These are phyloP conservation scores for Metopolophium dirhodum DNA, from an alignment of 1,140 invertebrate species.

Conservation along the genomic window DNA sequence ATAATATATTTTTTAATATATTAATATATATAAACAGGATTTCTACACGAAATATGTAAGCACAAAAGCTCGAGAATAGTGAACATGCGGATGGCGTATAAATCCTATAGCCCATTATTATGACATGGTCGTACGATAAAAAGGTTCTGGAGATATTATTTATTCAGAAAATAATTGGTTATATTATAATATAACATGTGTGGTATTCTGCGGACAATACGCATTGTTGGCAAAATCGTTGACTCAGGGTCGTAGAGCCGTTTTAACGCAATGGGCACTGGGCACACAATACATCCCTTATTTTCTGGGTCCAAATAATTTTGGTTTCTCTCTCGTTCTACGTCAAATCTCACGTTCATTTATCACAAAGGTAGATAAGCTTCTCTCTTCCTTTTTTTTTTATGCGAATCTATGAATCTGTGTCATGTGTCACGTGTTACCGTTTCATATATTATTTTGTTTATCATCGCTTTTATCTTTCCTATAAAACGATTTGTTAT, in stretches of 20 bases:
- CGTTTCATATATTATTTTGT: conserved; percentile 5
- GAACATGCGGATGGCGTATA: conserved; percentile 25
- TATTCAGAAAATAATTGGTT: conserved; percentile 43
- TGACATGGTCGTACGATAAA: background rate
- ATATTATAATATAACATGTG: conserved; percentile 47
- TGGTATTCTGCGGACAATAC: conserved; percentile 43
- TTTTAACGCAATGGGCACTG: conserved; percentile 30
- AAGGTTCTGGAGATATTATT: conserved; percentile 32
- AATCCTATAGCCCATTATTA: conserved; percentile 29
- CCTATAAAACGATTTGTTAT: background rate
- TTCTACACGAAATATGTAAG: background rate
- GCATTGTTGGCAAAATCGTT: conserved; percentile 48
- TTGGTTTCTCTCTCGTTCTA: background rate
- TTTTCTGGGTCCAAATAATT: conserved; percentile 27
- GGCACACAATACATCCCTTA: conserved; percentile 12
- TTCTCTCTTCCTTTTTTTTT: background rate
- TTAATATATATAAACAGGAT: background rate
- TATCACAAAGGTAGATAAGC: conserved; percentile 22
- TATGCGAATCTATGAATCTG: background rate
- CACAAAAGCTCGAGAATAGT: conserved; percentile 35
- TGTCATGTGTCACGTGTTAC: background rate
- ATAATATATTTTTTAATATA: background rate
- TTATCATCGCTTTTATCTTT: background rate
- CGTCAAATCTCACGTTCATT: background rate
- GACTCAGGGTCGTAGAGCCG: conserved; percentile 19